A percentile compares a stretch with the other conserved stretches of the same genome.
Evolutionary conservation across 2,797 vertebrate genomes (phyloP).

Genomic region (Phalanger gymnotis): DNA sequence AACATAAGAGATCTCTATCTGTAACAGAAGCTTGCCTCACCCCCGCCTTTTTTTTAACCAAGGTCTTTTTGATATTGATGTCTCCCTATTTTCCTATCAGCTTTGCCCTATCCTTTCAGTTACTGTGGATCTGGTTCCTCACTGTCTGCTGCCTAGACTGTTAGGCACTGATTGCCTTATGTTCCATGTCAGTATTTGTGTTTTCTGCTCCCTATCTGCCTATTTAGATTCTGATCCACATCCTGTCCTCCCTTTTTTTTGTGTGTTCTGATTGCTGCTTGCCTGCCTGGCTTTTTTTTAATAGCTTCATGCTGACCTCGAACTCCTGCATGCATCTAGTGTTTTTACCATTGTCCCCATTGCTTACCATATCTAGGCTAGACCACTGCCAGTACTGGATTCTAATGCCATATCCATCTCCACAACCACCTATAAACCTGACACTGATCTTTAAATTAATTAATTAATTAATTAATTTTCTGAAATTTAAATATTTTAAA

Average conservation of each 20-base stretch:
- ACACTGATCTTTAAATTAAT: not conserved
- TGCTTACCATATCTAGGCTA: not conserved
- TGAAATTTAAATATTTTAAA: not conserved
- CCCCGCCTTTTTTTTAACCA: not conserved
- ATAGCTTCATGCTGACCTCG: not conserved
- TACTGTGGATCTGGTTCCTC: not conserved
- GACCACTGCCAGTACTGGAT: not conserved
- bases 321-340: not conserved
- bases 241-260: not conserved
- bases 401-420: not conserved
- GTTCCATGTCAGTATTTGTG: not conserved
- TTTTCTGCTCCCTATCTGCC: not conserved
- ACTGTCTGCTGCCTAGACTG: not conserved
- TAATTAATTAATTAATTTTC: not conserved
- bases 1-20: not conserved
- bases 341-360: not conserved
- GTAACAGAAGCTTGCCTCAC: not conserved
- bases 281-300: not conserved
- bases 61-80: not conserved
- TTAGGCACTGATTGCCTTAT: not conserved
- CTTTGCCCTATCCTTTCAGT: not conserved
- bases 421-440: not conserved
- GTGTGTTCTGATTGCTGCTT: not conserved
- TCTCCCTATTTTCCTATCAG: not conserved
- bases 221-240: not conserved